Percentiles rank a stretch among this genome's conserved stretches.
Evolutionary conservation across 2,888 invertebrate species (phyloP).

Genomic region (Encarsia formosa): DNA sequence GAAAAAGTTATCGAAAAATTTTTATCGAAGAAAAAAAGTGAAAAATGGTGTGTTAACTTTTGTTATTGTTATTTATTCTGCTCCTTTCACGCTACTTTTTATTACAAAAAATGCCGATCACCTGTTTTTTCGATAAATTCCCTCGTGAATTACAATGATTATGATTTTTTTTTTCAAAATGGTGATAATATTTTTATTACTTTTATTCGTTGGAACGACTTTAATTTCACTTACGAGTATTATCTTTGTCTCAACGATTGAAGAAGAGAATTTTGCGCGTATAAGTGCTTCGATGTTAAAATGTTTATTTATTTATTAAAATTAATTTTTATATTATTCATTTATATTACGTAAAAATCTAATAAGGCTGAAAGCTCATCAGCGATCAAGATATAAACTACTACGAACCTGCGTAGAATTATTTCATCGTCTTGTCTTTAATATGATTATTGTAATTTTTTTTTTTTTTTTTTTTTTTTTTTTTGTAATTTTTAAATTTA

Average conservation of each 20-base stretch:
- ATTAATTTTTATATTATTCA: neutral
- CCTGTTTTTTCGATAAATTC: neutral
- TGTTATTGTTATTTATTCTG: neutral
- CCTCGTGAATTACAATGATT: neutral
- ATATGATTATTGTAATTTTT: slow-evolving; percentile 5
- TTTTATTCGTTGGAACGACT: no score
- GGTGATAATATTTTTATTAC: no score
- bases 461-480: slow-evolving; percentile 9
- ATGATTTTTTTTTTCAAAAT: neutral
- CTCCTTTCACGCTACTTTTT: neutral
- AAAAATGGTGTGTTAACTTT: slow-evolving; percentile 1
- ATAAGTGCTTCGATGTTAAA: slow-evolving; percentile 12
- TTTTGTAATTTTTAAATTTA: no score
- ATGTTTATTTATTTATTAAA: neutral
- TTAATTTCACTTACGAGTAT: no score
- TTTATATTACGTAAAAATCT: slow-evolving; percentile 29
- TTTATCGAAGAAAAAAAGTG: slow-evolving; percentile 16
- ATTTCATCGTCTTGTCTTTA: no score
- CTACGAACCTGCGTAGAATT: slow-evolving; percentile 28
- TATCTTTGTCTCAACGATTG: neutral
- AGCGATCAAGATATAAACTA: slow-evolving; percentile 29
- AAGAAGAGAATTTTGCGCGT: neutral
- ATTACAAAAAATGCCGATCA: slow-evolving; percentile 2
- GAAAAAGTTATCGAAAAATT: slow-evolving; percentile 22
- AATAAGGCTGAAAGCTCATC: slow-evolving; percentile 32